Conservation (phyloP, 1,140 invertebrate species). For the Drosophila bipectinata region DNA sequence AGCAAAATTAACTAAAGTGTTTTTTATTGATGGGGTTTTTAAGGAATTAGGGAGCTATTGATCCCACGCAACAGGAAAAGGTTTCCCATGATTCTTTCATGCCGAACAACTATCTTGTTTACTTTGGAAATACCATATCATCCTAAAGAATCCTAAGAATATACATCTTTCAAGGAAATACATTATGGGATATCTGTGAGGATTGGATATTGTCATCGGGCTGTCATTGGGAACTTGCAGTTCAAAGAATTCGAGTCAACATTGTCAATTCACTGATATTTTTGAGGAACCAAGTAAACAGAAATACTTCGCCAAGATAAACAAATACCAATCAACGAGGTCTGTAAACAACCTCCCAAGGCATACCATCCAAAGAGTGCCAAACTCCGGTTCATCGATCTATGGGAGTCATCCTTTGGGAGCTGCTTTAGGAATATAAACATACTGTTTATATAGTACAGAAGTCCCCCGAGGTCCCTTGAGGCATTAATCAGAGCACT, state of each 20-base stretch:
- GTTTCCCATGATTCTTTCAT: too few relatives aligned
- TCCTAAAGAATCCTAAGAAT: not conserved
- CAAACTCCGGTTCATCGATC: constrained; percentile 29
- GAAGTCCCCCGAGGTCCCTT: constrained; percentile 41
- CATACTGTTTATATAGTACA: constrained; percentile 54
- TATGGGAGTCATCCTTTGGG: constrained; percentile 37
- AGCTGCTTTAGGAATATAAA: constrained; percentile 43
- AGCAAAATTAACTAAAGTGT: constrained; percentile 30
- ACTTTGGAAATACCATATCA: not conserved
- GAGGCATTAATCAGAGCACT: constrained; percentile 64
- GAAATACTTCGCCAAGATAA: constrained; percentile 48
- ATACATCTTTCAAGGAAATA: not conserved
- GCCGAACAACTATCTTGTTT: too few relatives aligned
- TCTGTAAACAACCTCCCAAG: constrained; percentile 32
- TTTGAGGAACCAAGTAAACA: constrained; percentile 55
- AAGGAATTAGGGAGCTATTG: not conserved
- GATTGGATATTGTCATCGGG: constrained; percentile 1
- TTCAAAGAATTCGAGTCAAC: constrained; percentile 19
- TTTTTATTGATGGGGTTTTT: not conserved
- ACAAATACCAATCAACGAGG: constrained; percentile 37
- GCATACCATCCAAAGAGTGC: constrained; percentile 9
- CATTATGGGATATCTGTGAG: not conserved
- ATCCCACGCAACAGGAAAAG: too few relatives aligned
- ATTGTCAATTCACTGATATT: constrained; percentile 40
- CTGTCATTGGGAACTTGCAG: constrained; percentile 1